Evolutionary conservation across 2,888 invertebrate genomes (phyloP).

Genomic region (Lacanobia wlatinum): DNA sequence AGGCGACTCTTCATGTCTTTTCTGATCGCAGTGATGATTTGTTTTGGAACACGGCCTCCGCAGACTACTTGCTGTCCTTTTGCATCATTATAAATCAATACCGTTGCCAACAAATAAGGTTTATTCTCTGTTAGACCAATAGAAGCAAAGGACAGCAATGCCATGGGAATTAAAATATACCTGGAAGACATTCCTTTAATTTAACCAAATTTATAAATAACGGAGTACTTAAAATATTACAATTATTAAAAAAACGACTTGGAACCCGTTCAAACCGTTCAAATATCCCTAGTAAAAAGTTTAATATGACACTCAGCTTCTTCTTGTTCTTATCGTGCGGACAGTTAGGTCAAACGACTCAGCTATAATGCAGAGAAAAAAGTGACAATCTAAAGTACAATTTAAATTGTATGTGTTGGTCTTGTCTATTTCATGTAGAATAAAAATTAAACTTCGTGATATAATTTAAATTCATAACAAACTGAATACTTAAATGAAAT

Average conservation of each 20-base stretch:
- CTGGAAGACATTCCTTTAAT: conserved; percentile 22
- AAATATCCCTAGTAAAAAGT: no score
- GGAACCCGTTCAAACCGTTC: no score
- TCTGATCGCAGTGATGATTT: conserved; percentile 3
- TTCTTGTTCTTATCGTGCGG: no score
- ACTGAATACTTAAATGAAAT: not conserved
- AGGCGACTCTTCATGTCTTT: conserved; percentile 7
- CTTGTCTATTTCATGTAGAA: not conserved
- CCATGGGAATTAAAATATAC: conserved; percentile 22
- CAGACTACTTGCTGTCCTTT: conserved; percentile 23
- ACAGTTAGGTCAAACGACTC: no score
- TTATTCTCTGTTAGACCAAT: not conserved
- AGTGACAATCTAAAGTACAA: no score
- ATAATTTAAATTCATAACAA: not conserved
- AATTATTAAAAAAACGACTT: no score
- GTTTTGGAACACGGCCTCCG: conserved; percentile 8
- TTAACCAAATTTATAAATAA: not conserved
- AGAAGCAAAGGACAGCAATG: conserved; percentile 11
- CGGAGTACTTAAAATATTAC: no score
- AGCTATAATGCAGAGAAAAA: no score
- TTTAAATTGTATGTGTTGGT: no score
- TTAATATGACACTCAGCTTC: no score
- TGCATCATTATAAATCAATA: conserved; percentile 48
- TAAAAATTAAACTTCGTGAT: not conserved
- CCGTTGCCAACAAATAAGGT: conserved; percentile 29